Evolutionary conservation across 2,888 invertebrate genomes (phyloP).

Genomic region (Gryllus longicercus): DNA sequence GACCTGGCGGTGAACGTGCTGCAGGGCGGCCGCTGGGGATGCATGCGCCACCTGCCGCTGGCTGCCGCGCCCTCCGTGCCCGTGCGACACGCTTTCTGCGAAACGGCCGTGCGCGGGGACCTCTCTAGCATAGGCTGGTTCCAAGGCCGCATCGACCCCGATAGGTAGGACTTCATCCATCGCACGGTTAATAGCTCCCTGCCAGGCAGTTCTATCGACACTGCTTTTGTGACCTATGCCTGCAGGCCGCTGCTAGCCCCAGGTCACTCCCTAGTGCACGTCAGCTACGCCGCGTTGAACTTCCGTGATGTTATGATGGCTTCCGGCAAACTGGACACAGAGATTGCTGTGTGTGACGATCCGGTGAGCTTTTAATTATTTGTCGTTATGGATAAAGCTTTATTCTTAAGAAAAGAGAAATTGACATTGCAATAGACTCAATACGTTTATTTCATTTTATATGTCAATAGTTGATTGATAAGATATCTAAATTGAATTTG

Average conservation of each 20-base stretch:
- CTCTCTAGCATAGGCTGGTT: conserved; percentile 79
- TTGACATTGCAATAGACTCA: no score
- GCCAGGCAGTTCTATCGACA: no score
- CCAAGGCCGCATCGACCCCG: conserved; percentile 57
- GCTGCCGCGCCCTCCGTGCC: background rate
- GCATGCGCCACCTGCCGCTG: background rate
- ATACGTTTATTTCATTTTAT: no score
- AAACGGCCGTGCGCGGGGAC: conserved; percentile 77
- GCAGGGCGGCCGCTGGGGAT: background rate
- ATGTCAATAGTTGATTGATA: background rate
- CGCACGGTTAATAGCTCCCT: no score
- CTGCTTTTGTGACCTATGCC: no score
- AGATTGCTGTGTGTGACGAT: background rate
- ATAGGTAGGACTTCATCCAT: background rate
- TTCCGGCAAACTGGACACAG: background rate
- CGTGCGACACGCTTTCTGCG: conserved; percentile 64
- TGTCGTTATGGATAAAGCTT: background rate
- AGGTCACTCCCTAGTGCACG: background rate
- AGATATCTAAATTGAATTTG: background rate
- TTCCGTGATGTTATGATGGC: background rate
- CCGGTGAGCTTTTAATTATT: background rate
- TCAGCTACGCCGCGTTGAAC: background rate
- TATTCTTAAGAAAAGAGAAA: no score
- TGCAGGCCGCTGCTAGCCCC: background rate
- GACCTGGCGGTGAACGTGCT: conserved; percentile 12